Evolutionary conservation across 2,113 vertebrate species (phyloP), one percentile per base, ranked within the genome.

Genomic region (Chascanopsetta lugubris): DNA sequence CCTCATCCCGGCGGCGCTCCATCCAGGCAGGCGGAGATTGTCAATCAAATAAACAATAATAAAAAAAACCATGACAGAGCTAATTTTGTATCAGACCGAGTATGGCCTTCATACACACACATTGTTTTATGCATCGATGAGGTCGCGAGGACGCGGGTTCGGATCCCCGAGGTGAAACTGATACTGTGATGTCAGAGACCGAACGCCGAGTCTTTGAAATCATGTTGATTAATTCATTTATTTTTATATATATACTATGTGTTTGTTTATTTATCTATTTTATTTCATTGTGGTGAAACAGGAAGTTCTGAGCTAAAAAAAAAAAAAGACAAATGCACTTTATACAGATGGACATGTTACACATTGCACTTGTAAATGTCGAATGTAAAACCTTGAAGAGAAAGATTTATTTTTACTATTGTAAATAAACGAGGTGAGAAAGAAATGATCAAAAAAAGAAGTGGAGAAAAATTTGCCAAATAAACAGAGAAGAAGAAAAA

Each of bases 291-390:
- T 7, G n/a, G 73, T 71, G 60, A 80, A 76, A 79, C 49, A 13
- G 64, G 79, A 1, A 20, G 61, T 77, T 62, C 21, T 17, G 57
- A 13, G 2, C 70, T 61, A 57, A 80, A 83, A 76, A 83, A 72
- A 59, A 57, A 80, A 83, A 76, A 83, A 79, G 86, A 86, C 75
- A 88, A 84, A 88, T 81, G 89, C 89, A 90, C 89, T 89, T 89
- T 89, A 90, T 83, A 27, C 17, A 83, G 86, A 77, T 85, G 85
- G 80, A 87, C 65, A 78, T 86, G 86, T 84, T 87, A 88, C 87
- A 89, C 82, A 82, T 90, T 90, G 87, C 87, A 90, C 89, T 89
- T 87, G 87, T 90, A 90, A 84, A 90, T 90, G 87, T 90, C 63
- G 86, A 90, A 90, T 90, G 87, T 88, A 90, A 78, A 89, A 89